Percentiles rank a stretch among this genome's conserved stretches.
These are phyloP conservation scores for Probosciger aterrimus DNA, from an alignment of 2,113 vertebrate species.

Conservation along the genomic window DNA sequence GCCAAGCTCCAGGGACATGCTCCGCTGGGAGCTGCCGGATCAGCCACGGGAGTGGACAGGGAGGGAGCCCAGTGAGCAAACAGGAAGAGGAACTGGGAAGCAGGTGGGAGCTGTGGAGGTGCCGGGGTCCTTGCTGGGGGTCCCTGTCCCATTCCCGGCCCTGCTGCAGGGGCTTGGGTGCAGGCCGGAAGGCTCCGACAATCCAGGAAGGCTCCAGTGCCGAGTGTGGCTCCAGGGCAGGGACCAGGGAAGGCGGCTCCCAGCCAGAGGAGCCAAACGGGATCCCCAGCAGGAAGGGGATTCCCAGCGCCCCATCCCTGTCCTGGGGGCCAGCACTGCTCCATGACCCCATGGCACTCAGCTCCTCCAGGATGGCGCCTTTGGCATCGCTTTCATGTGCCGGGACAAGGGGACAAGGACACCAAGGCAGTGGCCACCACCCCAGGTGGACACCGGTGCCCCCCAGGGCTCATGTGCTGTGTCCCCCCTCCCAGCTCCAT, in stretches of 20 bases:
- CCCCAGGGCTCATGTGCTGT: background rate
- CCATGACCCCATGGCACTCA: fast-evolving
- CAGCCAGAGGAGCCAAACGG: background rate
- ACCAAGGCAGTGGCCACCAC: fast-evolving
- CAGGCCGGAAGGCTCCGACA: background rate
- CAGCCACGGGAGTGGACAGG: background rate
- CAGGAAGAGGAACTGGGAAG: slow-evolving; percentile 17
- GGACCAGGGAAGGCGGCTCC: background rate
- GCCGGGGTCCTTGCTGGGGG: background rate
- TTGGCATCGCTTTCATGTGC: background rate
- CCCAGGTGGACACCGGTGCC: background rate
- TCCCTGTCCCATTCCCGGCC: background rate
- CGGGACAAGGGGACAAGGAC: fast-evolving
- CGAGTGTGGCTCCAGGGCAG: background rate
- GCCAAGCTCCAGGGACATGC: background rate
- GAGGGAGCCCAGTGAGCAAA: background rate
- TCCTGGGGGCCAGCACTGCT: fast-evolving
- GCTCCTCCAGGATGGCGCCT: background rate
- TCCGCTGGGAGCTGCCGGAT: background rate
- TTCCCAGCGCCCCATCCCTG: fast-evolving
- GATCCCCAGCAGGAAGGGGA: background rate
- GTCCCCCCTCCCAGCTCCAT: fast-evolving
- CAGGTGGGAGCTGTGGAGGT: background rate
- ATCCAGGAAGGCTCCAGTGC: background rate
- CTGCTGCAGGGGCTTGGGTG: background rate